phyloP scores from a whole-genome alignment of 2,888 invertebrate genomes.

The Netelia melanura region DNA sequence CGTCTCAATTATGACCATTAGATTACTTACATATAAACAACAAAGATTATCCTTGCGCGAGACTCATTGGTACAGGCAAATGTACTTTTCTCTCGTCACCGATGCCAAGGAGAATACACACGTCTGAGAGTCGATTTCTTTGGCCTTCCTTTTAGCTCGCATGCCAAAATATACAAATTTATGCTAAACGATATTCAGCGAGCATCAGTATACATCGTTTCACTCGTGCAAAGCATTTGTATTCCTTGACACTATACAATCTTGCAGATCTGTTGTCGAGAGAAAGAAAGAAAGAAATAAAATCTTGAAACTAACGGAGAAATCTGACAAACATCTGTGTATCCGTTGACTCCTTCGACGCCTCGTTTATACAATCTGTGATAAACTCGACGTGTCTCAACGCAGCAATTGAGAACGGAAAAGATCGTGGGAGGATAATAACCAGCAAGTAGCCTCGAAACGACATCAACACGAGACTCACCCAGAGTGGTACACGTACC shows the following conservation, averaged over 20 bases:
- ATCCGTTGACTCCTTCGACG: not conserved
- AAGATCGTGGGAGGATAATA: conserved; percentile 38
- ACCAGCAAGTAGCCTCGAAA: conserved; percentile 19
- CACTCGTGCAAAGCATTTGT: not conserved
- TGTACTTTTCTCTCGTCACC: not conserved
- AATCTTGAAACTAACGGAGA: not conserved
- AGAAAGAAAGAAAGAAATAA: not conserved
- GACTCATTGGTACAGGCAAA: not conserved
- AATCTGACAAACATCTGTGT: conserved; percentile 19
- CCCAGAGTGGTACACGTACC: not conserved
- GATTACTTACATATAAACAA: not conserved
- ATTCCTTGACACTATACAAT: not conserved
- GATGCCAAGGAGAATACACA: not conserved
- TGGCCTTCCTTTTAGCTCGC: conserved; percentile 1
- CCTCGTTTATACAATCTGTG: not conserved
- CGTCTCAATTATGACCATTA: no score
- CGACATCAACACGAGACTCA: conserved; percentile 9
- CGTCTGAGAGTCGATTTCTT: conserved; percentile 4
- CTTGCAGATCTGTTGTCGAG: not conserved
- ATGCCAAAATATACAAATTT: conserved; percentile 23
- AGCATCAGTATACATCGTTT: no score
- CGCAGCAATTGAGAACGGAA: conserved; percentile 70
- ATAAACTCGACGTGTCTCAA: conserved; percentile 36
- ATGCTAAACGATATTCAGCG: conserved; percentile 27
- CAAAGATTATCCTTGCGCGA: not conserved